These are phyloP conservation scores for Trichogramma dendrolimi DNA, from an alignment of 2,888 invertebrate species.

Conservation along the genomic window DNA sequence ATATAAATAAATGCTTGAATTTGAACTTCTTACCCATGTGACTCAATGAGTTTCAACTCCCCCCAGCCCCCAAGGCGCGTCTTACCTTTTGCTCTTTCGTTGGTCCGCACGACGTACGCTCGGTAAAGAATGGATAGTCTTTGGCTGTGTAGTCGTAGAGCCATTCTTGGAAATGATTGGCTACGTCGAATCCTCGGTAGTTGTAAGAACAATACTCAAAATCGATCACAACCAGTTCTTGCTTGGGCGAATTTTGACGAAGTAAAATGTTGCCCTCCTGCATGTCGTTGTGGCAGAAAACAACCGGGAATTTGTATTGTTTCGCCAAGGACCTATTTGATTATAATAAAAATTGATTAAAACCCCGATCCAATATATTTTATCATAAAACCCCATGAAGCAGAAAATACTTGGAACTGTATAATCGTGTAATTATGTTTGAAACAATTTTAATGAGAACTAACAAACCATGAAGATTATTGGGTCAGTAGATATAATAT, in stretches of 20 bases:
- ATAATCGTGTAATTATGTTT: no score
- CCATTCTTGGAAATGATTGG: conserved; percentile 94
- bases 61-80: conserved; percentile 33
- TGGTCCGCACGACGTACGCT: conserved; percentile 67
- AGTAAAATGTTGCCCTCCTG: conserved; percentile 80
- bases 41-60: conserved; percentile 26
- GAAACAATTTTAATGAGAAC: no score
- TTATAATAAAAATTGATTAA: conserved; percentile 28
- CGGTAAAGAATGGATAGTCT: conserved; percentile 72
- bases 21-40: conserved; percentile 35
- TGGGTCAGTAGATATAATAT: no score
- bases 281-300: conserved; percentile 92
- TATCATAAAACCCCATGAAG: background rate
- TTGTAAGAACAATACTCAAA: conserved; percentile 96
- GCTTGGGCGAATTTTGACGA: conserved; percentile 55
- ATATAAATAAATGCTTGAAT: conserved; percentile 15
- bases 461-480: no score
- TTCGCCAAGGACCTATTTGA: conserved; percentile 48
- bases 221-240: conserved; percentile 76
- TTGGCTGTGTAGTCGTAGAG: conserved; percentile 80
- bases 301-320: conserved; percentile 62
- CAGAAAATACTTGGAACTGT: background rate
- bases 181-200: conserved; percentile 87
- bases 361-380: background rate
- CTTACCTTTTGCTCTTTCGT: conserved; percentile 74